These are phyloP conservation scores for Acholoe squamosa DNA, from an alignment of 2,888 invertebrate genomes.

Conservation along the genomic window DNA sequence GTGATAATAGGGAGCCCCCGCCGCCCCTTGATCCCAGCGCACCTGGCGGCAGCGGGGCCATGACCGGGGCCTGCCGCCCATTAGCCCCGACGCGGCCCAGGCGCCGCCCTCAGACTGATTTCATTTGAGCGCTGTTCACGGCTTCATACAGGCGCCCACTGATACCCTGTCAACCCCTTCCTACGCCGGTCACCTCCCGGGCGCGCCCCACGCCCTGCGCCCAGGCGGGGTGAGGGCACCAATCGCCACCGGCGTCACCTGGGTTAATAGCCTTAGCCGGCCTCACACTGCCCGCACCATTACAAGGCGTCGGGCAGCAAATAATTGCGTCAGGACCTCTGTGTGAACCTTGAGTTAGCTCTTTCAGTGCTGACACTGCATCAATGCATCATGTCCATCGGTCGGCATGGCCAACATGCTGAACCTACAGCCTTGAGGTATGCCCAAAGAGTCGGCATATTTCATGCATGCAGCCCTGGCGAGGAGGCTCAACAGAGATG, in stretches of 20 bases:
- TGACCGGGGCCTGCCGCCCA: not conserved
- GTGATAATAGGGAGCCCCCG: not conserved
- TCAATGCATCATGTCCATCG: too few relatives aligned
- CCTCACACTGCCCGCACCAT: conserved; percentile 11
- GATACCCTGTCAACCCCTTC: conserved; percentile 50
- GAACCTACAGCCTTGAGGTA: too few relatives aligned
- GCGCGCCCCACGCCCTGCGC: not conserved
- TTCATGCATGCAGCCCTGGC: too few relatives aligned
- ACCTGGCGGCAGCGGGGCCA: not conserved
- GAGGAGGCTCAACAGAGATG: too few relatives aligned
- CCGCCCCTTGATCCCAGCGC: conserved; percentile 27
- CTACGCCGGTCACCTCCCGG: conserved; percentile 1
- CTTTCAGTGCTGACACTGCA: too few relatives aligned
- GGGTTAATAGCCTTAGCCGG: conserved; percentile 24
- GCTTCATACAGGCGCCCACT: not conserved
- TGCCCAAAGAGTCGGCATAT: too few relatives aligned
- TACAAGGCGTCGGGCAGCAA: not conserved
- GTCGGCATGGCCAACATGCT: too few relatives aligned
- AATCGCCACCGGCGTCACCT: conserved; percentile 37
- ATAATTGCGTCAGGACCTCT: conserved; percentile 57
- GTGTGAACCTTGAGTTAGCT: not conserved
- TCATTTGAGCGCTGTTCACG: conserved; percentile 38
- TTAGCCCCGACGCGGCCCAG: not conserved
- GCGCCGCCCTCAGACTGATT: conserved; percentile 4
- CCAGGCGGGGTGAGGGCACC: not conserved